Conservation (phyloP, 2,797 vertebrate genomes). For the Phyllotis vaccarum region DNA sequence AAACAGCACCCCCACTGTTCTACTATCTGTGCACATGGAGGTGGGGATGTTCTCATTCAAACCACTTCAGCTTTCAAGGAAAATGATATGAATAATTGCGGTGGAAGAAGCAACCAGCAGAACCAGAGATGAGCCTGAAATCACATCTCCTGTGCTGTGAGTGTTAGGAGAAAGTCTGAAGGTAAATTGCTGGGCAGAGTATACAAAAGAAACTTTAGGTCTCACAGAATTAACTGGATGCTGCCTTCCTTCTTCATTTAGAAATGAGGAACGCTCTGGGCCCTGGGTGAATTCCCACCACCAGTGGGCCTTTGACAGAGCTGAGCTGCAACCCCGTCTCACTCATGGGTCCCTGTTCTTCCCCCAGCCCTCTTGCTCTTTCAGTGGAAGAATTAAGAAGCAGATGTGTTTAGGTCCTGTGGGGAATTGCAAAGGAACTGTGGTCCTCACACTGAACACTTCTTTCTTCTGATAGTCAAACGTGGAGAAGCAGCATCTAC, state of each 20-base stretch:
- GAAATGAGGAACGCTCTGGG: neutral
- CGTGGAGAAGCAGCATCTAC: neutral
- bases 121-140: neutral
- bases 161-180: neutral
- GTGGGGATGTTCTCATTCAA: neutral
- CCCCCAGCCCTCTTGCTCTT: neutral
- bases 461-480: neutral
- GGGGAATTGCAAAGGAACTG: neutral
- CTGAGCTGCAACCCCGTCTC: neutral
- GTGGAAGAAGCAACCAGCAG: neutral
- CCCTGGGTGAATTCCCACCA: neutral
- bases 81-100: neutral
- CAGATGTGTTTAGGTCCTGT: neutral
- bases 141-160: neutral
- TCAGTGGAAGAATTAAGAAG: neutral
- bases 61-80: neutral
- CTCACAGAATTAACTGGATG: neutral
- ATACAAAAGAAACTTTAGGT: neutral
- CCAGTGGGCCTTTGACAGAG: neutral
- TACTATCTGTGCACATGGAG: rapidly evolving
- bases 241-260: neutral
- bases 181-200: neutral
- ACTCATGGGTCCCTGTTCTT: neutral
- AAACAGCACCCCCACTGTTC: neutral
- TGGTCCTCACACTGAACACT: neutral